Evolutionary conservation across 1,140 invertebrate genomes (phyloP), one percentile per base, ranked within the genome.

Genomic region (Drosophila hydei): DNA sequence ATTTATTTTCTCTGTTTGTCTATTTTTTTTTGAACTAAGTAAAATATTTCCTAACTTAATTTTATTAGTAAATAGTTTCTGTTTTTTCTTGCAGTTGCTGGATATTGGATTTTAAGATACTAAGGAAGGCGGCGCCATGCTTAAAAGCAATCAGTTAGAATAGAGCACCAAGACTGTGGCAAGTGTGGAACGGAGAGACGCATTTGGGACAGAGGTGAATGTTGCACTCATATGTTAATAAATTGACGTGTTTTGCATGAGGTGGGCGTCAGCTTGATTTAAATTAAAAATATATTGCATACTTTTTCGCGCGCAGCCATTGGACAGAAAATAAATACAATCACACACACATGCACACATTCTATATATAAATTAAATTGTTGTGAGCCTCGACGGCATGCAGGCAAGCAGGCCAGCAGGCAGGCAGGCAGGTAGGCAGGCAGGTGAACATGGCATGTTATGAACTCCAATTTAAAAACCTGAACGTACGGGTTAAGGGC

Each of bases 271-370:
- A 72, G 75, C 83, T 87, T 87, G 83, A 83, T 87, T 87, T 87
- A 87, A 87, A 87, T 87, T 88, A 88, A 87, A 87, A 87, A 87
- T 87, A 73, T 87, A 87, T 87, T 87, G 83, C 83, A 88, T 83
- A 88, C 85, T 81, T 87, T 79, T 87, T 78, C 88, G 78, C 65
- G 72, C 67, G 50, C 60, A 47, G 45, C 71, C 61, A 65, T 61
- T 70, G 78, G 72, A 87, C 75, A 77, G 65, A 36, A 71, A 77
- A 67, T 71, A 71, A 71, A 71, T 50, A 50, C 68, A 54, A 36
- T 6, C 47, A 47, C 65, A 47, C 40, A 36, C 47, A 38, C 48
- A 18, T n/a, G 16, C n/a, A 47, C n/a, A 36, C 43, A 40, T 21
- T 23, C 23, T 12, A 51, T 16, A 71, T 36, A 88, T 88, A 87